Conservation (phyloP, 2,113 vertebrate species). For the Solea solea region DNA sequence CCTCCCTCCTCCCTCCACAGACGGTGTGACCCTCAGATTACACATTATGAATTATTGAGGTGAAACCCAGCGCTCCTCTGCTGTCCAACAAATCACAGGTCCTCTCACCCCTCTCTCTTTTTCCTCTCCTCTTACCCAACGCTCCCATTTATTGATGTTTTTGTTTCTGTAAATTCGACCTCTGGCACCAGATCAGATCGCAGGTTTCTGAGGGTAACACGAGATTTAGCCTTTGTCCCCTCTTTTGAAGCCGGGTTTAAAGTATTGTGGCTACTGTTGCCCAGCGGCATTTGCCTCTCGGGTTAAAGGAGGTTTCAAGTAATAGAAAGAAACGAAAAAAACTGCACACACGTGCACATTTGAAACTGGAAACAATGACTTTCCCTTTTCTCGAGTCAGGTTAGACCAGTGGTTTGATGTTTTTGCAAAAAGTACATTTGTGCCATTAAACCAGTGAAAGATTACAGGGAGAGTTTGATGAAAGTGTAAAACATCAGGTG, state of each 20-base stretch:
- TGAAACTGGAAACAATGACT: no score
- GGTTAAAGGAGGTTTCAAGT: conserved; percentile 37
- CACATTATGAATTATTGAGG: conserved; percentile 75
- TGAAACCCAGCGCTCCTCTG: conserved; percentile 56
- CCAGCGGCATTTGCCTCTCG: conserved; percentile 13
- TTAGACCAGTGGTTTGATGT: conserved; percentile 9
- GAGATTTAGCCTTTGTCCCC: conserved; percentile 29
- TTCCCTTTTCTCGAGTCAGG: not conserved
- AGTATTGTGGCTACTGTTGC: conserved; percentile 26
- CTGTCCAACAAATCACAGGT: conserved; percentile 56
- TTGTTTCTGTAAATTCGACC: conserved; percentile 44
- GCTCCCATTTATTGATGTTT: conserved; percentile 53
- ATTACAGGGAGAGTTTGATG: conserved; percentile 12
- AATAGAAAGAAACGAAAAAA: conserved; percentile 20
- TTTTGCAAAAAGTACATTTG: conserved; percentile 13
- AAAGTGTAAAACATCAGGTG: conserved; percentile 11
- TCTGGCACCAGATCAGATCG: conserved; percentile 51
- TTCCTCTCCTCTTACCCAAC: conserved; percentile 39
- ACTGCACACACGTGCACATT: not conserved
- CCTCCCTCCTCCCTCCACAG: conserved; percentile 14
- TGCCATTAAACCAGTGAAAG: conserved; percentile 25
- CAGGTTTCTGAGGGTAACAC: conserved; percentile 39
- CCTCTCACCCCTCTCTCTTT: conserved; percentile 19
- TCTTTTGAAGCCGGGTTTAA: conserved; percentile 35
- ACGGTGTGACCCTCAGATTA: conserved; percentile 62